Percentiles rank a stretch among this genome's conserved stretches.
phyloP scores from a whole-genome alignment of 2,113 vertebrate species.

The Hystrix cristata region DNA sequence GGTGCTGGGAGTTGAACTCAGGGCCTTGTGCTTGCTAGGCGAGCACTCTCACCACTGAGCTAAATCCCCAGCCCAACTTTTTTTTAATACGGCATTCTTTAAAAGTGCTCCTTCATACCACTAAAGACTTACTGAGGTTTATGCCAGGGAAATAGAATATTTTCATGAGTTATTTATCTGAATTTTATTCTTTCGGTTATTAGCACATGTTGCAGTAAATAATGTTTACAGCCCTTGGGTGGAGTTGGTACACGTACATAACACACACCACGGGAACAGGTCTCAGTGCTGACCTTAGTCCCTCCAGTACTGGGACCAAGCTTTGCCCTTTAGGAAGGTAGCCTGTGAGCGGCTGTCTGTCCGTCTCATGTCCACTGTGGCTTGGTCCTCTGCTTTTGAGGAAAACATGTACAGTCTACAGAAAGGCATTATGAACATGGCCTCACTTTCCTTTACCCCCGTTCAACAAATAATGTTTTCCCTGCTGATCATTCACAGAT shows the following conservation, averaged over 20 bases:
- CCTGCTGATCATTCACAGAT: background rate
- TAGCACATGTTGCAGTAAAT: background rate
- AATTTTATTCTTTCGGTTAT: background rate
- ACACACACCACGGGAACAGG: background rate
- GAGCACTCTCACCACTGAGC: too few relatives aligned
- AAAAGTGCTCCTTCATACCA: background rate
- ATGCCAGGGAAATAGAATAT: background rate
- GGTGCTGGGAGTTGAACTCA: too few relatives aligned
- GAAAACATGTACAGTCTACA: background rate
- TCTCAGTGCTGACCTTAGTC: background rate
- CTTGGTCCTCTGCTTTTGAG: conserved; percentile 10
- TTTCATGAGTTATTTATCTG: background rate
- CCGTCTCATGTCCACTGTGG: background rate
- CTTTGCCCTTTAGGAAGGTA: background rate
- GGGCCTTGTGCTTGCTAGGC: too few relatives aligned
- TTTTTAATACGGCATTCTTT: background rate
- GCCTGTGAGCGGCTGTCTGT: background rate
- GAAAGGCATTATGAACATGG: background rate
- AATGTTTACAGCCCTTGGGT: too few relatives aligned
- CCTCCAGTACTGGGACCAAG: background rate
- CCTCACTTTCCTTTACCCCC: background rate
- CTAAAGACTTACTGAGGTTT: background rate
- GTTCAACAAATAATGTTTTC: background rate
- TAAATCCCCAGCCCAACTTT: background rate
- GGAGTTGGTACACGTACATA: background rate